A percentile compares a stretch with the other conserved stretches of the same genome.
phyloP scores from a whole-genome alignment of 2,797 vertebrate species.

The Poecilia wingei region DNA sequence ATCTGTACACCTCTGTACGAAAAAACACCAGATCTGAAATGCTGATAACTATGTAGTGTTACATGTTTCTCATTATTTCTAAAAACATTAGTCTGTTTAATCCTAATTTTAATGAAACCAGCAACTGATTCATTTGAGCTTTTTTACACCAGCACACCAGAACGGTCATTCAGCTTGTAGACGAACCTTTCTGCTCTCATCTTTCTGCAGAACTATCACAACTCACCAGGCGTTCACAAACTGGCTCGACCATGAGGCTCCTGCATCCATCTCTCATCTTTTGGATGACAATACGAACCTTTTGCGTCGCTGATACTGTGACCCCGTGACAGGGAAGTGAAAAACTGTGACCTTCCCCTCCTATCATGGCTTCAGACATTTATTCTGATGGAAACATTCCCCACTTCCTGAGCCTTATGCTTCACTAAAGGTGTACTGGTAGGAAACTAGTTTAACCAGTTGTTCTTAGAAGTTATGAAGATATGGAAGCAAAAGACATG shows the following conservation, averaged over 20 bases:
- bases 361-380: slow-evolving; percentile 7
- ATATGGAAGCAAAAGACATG: slow-evolving; percentile 6
- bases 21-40: background rate
- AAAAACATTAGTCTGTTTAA: background rate
- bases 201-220: slow-evolving; percentile 77
- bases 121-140: background rate
- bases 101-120: background rate
- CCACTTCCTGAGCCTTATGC: slow-evolving; percentile 9
- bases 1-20: background rate
- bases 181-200: slow-evolving; percentile 7
- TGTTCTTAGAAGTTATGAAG: slow-evolving; percentile 12
- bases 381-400: slow-evolving; percentile 12
- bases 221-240: slow-evolving; percentile 82
- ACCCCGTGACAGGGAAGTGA: background rate
- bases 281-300: slow-evolving; percentile 33
- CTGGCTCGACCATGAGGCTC: slow-evolving; percentile 78
- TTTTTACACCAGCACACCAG: background rate
- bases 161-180: background rate
- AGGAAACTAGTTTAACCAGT: slow-evolving; percentile 7
- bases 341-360: slow-evolving; percentile 17
- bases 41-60: background rate
- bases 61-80: background rate
- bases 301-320: slow-evolving; percentile 15
- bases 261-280: slow-evolving; percentile 12
- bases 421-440: slow-evolving; percentile 4